Evolutionary conservation across 1,140 invertebrate genomes (phyloP), one percentile per base, ranked within the genome.

Genomic region (Lysiphlebus fabarum): DNA sequence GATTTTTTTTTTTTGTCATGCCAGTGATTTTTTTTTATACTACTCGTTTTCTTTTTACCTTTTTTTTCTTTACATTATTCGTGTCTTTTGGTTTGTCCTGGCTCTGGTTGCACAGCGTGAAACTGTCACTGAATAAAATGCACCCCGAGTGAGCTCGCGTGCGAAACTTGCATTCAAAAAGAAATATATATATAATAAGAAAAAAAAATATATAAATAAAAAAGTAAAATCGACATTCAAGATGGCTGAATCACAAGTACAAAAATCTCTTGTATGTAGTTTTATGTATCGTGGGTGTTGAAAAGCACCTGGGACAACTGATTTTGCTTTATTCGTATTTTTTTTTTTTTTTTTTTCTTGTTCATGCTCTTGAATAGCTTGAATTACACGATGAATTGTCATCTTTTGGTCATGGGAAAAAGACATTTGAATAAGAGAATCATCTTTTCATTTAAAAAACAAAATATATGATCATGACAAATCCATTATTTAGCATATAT

Each of bases 61-160:
- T 45, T 65, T 60, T 17, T 17, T n/a, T n/a, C n/a, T n/a, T n/a
- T n/a, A n/a, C n/a, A n/a, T n/a, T n/a, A n/a, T n/a, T 4, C n/a
- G 6, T 7, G 6, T 14, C 8, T 7, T 26, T 11, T n/a, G 6
- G 43, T 45, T 2, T 45, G 33, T 26, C 26, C 43, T 40, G 17
- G 17, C 17, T 26, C 17, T 26, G 17, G 17, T 26, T 26, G 17
- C 17, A 26, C 56, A 57, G 61, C 59, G 59, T 58, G 58, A 64
- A 66, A 66, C 65, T 65, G 65, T 67, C 61, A 65, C 65, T 49
- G 61, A 55, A 65, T 61, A 63, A 63, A 65, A 36, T 63, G 26
- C 34, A 11, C n/a, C n/a, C 17, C 14, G 2, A 34, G 47, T 49
- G 17, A 26, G 0, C 17, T 26, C 17, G 17, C 47, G 47, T 49